Conservation (phyloP, 2,113 vertebrate genomes). For the Pardalotus punctatus region DNA sequence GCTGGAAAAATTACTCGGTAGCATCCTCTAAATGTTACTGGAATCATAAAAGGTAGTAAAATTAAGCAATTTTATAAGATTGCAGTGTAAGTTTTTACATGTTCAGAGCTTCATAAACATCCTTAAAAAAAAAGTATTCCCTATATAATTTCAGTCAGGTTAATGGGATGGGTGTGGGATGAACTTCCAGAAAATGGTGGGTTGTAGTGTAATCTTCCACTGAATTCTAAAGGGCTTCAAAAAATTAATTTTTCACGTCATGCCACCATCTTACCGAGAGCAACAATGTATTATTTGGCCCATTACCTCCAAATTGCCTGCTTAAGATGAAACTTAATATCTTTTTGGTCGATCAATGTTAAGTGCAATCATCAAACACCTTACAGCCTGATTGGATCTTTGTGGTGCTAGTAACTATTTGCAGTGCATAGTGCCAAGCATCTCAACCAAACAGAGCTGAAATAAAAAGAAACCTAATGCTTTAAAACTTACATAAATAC, state of each 20-base stretch:
- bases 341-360: neutral
- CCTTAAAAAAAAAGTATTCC: neutral
- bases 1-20: neutral
- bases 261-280: neutral
- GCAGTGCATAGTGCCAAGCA: neutral
- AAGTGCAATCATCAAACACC: neutral
- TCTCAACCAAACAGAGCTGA: neutral
- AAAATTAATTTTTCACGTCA: neutral
- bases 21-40: neutral
- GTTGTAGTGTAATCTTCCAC: neutral
- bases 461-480: neutral
- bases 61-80: neutral
- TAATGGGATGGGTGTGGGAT: neutral
- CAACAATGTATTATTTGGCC: neutral
- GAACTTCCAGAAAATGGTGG: neutral
- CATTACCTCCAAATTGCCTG: neutral
- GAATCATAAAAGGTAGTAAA: neutral
- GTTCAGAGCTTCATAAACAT: neutral
- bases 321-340: neutral
- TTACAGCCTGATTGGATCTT: neutral
- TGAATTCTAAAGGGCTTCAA: neutral
- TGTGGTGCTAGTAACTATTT: neutral
- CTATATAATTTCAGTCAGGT: neutral
- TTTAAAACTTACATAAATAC: neutral
- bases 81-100: neutral